Percentiles rank a stretch among this genome's conserved stretches.
Conservation (phyloP, 2,888 invertebrate species). For the Diadromus collaris region DNA sequence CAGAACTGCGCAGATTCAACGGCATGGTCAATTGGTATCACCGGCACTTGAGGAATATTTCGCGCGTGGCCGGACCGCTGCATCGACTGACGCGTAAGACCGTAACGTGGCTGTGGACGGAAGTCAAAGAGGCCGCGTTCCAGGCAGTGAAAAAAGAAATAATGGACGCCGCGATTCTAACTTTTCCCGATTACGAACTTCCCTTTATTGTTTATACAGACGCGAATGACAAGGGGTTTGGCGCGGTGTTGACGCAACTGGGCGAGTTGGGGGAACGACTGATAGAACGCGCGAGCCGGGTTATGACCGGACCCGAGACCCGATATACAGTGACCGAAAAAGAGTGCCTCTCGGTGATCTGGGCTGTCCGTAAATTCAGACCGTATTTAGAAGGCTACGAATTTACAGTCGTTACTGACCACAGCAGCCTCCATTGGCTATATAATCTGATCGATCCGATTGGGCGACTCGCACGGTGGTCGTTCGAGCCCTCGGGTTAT, state of each 20-base stretch:
- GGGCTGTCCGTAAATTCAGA: too few relatives aligned
- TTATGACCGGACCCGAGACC: slow-evolving; percentile 23
- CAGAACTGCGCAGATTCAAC: too few relatives aligned
- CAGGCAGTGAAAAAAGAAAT: slow-evolving; percentile 4
- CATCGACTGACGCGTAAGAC: slow-evolving; percentile 45
- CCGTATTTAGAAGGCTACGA: too few relatives aligned
- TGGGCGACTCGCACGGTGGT: slow-evolving; percentile 34
- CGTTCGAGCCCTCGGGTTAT: background rate
- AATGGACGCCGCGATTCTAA: too few relatives aligned
- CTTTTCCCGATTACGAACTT: slow-evolving; percentile 44
- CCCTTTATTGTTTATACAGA: slow-evolving; percentile 49
- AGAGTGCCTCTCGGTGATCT: too few relatives aligned
- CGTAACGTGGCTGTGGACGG: slow-evolving; percentile 37
- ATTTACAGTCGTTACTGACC: too few relatives aligned
- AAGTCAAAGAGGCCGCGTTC: slow-evolving; percentile 39
- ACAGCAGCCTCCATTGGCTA: slow-evolving; percentile 54
- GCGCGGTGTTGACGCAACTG: slow-evolving; percentile 49
- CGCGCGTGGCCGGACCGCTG: too few relatives aligned
- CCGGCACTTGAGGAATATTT: too few relatives aligned
- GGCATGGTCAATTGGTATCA: too few relatives aligned
- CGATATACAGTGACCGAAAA: slow-evolving; percentile 52
- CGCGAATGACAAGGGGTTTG: slow-evolving; percentile 43
- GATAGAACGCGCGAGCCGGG: slow-evolving; percentile 48
- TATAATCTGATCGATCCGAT: slow-evolving; percentile 38
- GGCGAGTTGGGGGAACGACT: slow-evolving; percentile 24